Conservation (phyloP, 2,888 invertebrate genomes). For the Drosophila peninsularis region DNA sequence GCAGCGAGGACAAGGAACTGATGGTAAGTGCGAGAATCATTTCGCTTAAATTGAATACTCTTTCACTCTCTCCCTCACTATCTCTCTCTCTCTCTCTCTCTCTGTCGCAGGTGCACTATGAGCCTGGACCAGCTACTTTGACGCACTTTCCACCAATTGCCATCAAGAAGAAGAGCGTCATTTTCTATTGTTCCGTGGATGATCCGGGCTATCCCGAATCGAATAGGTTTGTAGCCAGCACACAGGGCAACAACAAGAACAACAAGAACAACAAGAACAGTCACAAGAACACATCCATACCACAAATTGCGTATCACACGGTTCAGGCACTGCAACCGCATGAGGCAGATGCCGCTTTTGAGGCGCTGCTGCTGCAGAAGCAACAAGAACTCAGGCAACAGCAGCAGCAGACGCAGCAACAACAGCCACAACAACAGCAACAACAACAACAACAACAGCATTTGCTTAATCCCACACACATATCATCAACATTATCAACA, state of each 20-base stretch:
- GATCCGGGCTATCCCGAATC: slow-evolving; percentile 92
- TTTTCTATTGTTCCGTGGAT: slow-evolving; percentile 92
- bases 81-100: slow-evolving; percentile 7
- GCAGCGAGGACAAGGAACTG: slow-evolving; percentile 91
- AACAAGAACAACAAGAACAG: slow-evolving; percentile 29
- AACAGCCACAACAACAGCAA: slow-evolving; percentile 13
- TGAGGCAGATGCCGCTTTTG: slow-evolving; percentile 81
- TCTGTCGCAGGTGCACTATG: slow-evolving; percentile 86
- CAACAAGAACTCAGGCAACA: slow-evolving; percentile 53
- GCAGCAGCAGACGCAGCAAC: slow-evolving; percentile 40
- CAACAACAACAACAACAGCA: slow-evolving; percentile 19
- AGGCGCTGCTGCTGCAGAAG: slow-evolving; percentile 77
- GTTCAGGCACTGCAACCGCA: slow-evolving; percentile 77
- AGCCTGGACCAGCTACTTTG: slow-evolving; percentile 93
- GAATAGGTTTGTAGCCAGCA: slow-evolving; percentile 82
- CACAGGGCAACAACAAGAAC: slow-evolving; percentile 23
- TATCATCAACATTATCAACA: slow-evolving; percentile 49
- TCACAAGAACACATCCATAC: slow-evolving; percentile 39
- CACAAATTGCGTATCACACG: slow-evolving; percentile 75
- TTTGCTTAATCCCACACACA: slow-evolving; percentile 41
- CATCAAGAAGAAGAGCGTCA: slow-evolving; percentile 92
- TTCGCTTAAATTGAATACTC: not conserved
- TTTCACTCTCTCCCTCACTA: not conserved
- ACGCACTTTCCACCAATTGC: slow-evolving; percentile 91
- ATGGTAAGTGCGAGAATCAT: slow-evolving; percentile 85